Conservation (phyloP, 2,113 vertebrate species). For the Argyrosomus japonicus region DNA sequence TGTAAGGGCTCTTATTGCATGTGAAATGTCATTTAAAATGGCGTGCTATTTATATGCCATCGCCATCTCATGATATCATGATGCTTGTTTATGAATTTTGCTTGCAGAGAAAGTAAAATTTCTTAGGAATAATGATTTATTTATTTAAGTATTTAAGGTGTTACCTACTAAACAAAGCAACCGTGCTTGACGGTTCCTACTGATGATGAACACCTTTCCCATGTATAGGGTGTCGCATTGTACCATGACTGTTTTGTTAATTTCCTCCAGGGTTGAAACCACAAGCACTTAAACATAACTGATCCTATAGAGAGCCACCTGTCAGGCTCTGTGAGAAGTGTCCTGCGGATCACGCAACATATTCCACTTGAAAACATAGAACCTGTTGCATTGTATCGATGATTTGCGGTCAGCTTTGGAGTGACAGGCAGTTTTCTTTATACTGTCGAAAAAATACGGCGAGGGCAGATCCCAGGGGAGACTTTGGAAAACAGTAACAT, state of each 20-base stretch:
- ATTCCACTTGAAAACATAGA: conserved; percentile 67
- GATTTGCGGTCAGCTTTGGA: conserved; percentile 61
- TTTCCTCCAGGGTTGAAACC: conserved; percentile 62
- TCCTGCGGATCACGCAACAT: conserved; percentile 38
- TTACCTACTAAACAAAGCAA: background rate
- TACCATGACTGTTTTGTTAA: conserved; percentile 25
- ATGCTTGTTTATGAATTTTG: conserved; percentile 18
- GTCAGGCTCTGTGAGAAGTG: conserved; percentile 59
- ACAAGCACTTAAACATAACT: conserved; percentile 57
- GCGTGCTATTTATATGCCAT: no score
- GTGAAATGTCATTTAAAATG: no score
- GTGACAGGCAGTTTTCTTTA: conserved; percentile 62
- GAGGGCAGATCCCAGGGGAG: conserved; percentile 37
- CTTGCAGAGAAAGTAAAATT: background rate
- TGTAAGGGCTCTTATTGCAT: no score
- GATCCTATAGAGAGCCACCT: conserved; percentile 56
- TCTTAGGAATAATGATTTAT: background rate
- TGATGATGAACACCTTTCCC: conserved; percentile 22
- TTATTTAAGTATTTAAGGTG: conserved; percentile 3
- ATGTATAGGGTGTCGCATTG: conserved; percentile 54
- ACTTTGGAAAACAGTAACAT: conserved; percentile 58
- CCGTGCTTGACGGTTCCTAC: background rate
- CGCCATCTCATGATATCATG: no score
- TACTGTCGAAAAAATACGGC: conserved; percentile 27
- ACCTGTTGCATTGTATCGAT: conserved; percentile 65